Evolutionary conservation across 2,113 vertebrate species (phyloP).

Genomic region (Sylvietta virens): DNA sequence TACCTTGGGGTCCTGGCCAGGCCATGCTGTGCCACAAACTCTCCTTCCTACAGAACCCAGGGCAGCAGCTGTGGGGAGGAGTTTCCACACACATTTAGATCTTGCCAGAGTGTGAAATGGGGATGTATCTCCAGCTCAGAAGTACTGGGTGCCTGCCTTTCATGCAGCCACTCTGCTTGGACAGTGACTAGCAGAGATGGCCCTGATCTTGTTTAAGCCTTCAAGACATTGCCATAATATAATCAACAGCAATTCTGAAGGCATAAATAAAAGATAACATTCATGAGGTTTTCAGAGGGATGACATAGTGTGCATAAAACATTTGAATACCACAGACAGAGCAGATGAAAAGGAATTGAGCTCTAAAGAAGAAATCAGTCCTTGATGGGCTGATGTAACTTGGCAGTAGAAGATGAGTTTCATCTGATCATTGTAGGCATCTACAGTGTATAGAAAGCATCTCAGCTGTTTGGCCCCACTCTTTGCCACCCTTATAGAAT

Average conservation of each 20-base stretch:
- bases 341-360: slow-evolving; percentile 41
- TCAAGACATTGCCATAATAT: slow-evolving; percentile 30
- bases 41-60: not conserved
- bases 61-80: not conserved
- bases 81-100: not conserved
- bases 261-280: slow-evolving; percentile 57
- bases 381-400: slow-evolving; percentile 33
- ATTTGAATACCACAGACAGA: slow-evolving; percentile 44
- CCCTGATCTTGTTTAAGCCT: slow-evolving; percentile 35
- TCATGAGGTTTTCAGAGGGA: slow-evolving; percentile 45
- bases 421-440: slow-evolving; percentile 25
- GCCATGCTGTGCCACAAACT: not conserved
- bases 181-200: not conserved
- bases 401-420: slow-evolving; percentile 39
- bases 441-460: not conserved
- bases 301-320: slow-evolving; percentile 40
- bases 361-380: slow-evolving; percentile 43
- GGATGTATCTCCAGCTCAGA: not conserved
- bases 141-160: not conserved
- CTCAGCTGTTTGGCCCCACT: not conserved
- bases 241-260: slow-evolving; percentile 49
- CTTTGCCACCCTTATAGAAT: not conserved
- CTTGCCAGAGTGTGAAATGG: not conserved
- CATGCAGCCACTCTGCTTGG: not conserved
- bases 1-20: not conserved